Evolutionary conservation across 2,797 vertebrate genomes (phyloP), one percentile per base, ranked within the genome.

Genomic region (Enteromius argenteus): DNA sequence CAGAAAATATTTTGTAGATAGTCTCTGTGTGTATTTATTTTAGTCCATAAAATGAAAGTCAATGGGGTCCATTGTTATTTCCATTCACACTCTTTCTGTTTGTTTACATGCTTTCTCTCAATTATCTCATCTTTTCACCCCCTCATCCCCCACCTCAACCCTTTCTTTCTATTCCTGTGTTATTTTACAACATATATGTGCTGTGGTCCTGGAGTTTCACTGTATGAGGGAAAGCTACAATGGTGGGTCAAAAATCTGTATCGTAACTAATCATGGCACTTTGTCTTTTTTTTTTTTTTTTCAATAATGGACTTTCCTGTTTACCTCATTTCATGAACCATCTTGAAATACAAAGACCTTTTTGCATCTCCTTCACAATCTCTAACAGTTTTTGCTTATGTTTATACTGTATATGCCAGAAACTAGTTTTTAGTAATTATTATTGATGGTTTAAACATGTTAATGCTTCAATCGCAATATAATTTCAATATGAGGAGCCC

Each of bases 31-130:
- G 4, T 39, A 5, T 37, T 11, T 23, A n/a, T 71, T 23, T 49
- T 49, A 1, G 15, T 60, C 21, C 21, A n/a, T 58, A 37, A 8
- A 23, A 14, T 58, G 4, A n/a, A 53, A 56, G 6, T 56, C 49
- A 37, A 1, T 42, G 37, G 21, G 1, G 37, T 69, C 21, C 11
- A n/a, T 11, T 11, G 6, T 27, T 74, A 27, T 53, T 17, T 74
- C 46, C 17, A 53, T 71, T 49, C 35, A 64, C 39, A 35, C 56
- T 64, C 79, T 56, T 58, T 44, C 17, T 72, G 69, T 81, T 23
- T 46, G 39, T 73, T 32, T 83, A 76, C 32, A 75, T 42, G 58
- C 17, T 67, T 66, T 76, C n/a, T 53, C 15, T 83, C 30, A 66
- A 19, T 83, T 67, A 75, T 9, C 6, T 51, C 53, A 71, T 60